A percentile compares a stretch with the other conserved stretches of the same genome.
These are phyloP conservation scores for Arrhamphus sclerolepis DNA, from an alignment of 2,797 vertebrate genomes.

Conservation along the genomic window DNA sequence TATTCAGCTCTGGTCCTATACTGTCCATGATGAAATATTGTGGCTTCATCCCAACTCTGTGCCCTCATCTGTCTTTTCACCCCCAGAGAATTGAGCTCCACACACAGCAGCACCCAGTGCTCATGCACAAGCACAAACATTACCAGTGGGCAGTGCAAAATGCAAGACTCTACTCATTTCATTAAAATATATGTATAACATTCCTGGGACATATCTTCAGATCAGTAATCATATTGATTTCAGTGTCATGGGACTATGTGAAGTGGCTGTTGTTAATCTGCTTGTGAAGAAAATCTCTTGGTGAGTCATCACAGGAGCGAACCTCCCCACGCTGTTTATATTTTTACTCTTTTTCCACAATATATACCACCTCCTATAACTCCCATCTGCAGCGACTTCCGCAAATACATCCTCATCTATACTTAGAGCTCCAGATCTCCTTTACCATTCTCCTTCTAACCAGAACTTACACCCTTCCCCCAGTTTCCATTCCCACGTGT, in stretches of 20 bases:
- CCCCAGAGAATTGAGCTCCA: constrained; percentile 73
- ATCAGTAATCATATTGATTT: too few species aligned
- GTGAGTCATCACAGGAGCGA: too few species aligned
- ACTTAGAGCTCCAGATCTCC: constrained; percentile 7
- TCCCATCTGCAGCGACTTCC: constrained; percentile 18
- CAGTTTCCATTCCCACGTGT: constrained; percentile 26
- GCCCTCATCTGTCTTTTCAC: constrained; percentile 75
- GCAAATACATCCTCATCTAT: constrained; percentile 6
- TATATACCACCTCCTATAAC: constrained; percentile 3
- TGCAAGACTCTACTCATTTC: constrained; percentile 1
- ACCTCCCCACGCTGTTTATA: neutral
- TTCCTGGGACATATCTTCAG: constrained; percentile 3
- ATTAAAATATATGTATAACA: neutral
- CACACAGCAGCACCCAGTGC: constrained; percentile 59
- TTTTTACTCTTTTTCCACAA: neutral
- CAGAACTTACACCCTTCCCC: constrained; percentile 9
- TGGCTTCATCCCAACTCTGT: constrained; percentile 54
- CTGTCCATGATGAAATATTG: constrained; percentile 77
- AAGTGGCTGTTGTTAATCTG: constrained; percentile 4
- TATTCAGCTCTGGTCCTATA: constrained; percentile 73
- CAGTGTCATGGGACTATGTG: neutral
- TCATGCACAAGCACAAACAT: constrained; percentile 12
- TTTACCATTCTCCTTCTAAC: constrained; percentile 5
- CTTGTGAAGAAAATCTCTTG: constrained; percentile 16
- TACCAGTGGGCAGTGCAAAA: neutral